Evolutionary conservation across 1,140 invertebrate genomes (phyloP).

Genomic region (Diploscapter pachys): DNA sequence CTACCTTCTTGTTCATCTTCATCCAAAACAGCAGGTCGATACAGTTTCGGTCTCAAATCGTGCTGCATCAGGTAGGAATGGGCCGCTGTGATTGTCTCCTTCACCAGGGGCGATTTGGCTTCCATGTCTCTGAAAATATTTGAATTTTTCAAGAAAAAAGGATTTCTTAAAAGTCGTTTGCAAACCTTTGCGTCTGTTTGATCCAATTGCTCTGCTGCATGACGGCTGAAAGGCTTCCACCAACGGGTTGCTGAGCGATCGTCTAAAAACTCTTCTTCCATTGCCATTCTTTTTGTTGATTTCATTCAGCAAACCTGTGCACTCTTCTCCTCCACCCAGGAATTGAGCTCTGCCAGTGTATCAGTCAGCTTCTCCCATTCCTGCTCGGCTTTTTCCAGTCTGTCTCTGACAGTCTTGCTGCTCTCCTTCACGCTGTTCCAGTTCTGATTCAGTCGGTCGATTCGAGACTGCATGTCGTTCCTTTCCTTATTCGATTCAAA

Average conservation of each 20-base stretch:
- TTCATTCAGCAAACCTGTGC: slow-evolving; percentile 42
- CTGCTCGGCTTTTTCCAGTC: slow-evolving; percentile 55
- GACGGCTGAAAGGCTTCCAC: slow-evolving; percentile 20
- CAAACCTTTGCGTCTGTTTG: background rate
- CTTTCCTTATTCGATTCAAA: too few relatives aligned
- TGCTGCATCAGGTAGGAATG: slow-evolving; percentile 56
- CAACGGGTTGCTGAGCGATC: slow-evolving; percentile 23
- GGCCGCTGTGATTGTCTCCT: slow-evolving; percentile 44
- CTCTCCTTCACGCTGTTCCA: too few relatives aligned
- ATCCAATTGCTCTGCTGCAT: slow-evolving; percentile 23
- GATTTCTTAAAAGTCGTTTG: too few relatives aligned
- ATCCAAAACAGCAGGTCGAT: slow-evolving; percentile 42
- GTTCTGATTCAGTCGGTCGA: too few relatives aligned
- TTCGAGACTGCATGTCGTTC: too few relatives aligned
- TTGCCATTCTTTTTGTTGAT: slow-evolving; percentile 45
- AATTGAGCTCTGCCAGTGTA: slow-evolving; percentile 44
- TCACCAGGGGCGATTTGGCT: slow-evolving; percentile 41
- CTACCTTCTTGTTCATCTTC: slow-evolving; percentile 5
- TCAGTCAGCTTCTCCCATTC: slow-evolving; percentile 52
- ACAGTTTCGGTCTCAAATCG: slow-evolving; percentile 48
- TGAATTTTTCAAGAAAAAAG: too few relatives aligned
- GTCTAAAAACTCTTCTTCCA: slow-evolving; percentile 23
- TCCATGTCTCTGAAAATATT: slow-evolving; percentile 50
- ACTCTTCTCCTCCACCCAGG: slow-evolving; percentile 49
- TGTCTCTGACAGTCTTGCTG: slow-evolving; percentile 38